These are phyloP conservation scores for Macaria notata DNA, from an alignment of 2,888 invertebrate species.

Conservation along the genomic window DNA sequence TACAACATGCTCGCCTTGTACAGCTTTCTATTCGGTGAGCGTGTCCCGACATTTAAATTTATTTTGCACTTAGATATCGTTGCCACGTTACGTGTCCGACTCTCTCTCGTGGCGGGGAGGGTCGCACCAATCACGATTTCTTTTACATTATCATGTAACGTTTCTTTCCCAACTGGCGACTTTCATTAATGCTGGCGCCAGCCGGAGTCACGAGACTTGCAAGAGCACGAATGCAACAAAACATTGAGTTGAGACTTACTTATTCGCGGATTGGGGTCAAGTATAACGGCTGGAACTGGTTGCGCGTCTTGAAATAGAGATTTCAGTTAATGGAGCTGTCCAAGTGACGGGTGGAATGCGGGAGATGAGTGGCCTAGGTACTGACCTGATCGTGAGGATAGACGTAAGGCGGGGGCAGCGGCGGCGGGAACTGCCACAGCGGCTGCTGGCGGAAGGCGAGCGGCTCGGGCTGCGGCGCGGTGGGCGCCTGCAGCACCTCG, in stretches of 20 bases:
- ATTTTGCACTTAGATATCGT: slow-evolving; percentile 75
- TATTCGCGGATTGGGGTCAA: slow-evolving; percentile 68
- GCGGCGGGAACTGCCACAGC: slow-evolving; percentile 92
- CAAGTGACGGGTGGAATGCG: slow-evolving; percentile 16
- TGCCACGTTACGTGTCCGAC: slow-evolving; percentile 58
- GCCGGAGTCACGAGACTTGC: slow-evolving; percentile 35
- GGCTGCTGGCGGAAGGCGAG: slow-evolving; percentile 86
- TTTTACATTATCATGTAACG: slow-evolving; percentile 57
- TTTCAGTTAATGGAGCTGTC: slow-evolving; percentile 19
- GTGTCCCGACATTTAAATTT: slow-evolving; percentile 79
- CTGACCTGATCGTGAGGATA: slow-evolving; percentile 91
- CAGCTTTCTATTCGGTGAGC: slow-evolving; percentile 79
- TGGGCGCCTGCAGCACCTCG: slow-evolving; percentile 84
- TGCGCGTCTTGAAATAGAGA: slow-evolving; percentile 53
- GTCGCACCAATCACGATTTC: slow-evolving; percentile 73
- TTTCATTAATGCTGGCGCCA: slow-evolving; percentile 57
- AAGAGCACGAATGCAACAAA: slow-evolving; percentile 48
- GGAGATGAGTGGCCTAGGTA: slow-evolving; percentile 41
- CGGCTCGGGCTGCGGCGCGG: slow-evolving; percentile 77
- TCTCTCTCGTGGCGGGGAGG: slow-evolving; percentile 75
- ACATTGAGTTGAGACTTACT: slow-evolving; percentile 46
- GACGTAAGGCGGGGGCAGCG: slow-evolving; percentile 89
- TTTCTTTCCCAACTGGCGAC: slow-evolving; percentile 51
- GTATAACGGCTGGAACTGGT: slow-evolving; percentile 65
- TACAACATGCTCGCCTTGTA: slow-evolving; percentile 78